Evolutionary conservation across 2,797 vertebrate species (phyloP).

Genomic region (Luscinia luscinia): DNA sequence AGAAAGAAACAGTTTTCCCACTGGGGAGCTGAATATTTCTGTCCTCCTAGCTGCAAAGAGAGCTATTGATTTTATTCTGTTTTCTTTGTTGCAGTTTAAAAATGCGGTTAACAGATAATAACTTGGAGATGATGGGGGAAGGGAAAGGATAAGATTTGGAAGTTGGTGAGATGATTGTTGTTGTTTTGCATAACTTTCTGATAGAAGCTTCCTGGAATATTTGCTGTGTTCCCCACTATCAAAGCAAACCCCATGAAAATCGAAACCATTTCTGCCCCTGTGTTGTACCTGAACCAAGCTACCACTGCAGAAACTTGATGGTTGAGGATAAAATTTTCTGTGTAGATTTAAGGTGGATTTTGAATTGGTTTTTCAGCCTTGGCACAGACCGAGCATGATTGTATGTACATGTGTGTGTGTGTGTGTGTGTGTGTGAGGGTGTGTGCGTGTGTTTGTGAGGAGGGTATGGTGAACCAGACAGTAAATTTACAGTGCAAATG

Average conservation of each 20-base stretch:
- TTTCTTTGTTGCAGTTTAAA: conserved; percentile 31
- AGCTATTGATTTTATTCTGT: conserved; percentile 7
- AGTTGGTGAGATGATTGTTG: not conserved
- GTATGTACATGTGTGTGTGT: not conserved
- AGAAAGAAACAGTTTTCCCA: not conserved
- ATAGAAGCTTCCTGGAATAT: not conserved
- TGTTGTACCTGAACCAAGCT: not conserved
- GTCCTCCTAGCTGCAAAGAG: not conserved
- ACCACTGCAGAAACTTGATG: not conserved
- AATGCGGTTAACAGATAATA: not conserved
- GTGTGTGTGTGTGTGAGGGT: no score
- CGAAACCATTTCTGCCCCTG: not conserved
- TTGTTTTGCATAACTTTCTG: not conserved
- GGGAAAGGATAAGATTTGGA: not conserved
- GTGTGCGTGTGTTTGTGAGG: not conserved
- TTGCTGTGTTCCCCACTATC: not conserved
- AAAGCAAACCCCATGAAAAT: not conserved
- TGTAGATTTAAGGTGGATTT: not conserved
- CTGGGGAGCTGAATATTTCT: not conserved
- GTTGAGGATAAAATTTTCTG: not conserved
- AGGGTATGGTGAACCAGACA: not conserved
- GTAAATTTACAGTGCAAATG: conserved; percentile 19
- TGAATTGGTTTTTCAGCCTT: not conserved
- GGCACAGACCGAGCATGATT: not conserved
- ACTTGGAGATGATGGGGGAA: not conserved